These are phyloP conservation scores for Drosophila elegans DNA, from an alignment of 1,140 invertebrate species.

Conservation along the genomic window DNA sequence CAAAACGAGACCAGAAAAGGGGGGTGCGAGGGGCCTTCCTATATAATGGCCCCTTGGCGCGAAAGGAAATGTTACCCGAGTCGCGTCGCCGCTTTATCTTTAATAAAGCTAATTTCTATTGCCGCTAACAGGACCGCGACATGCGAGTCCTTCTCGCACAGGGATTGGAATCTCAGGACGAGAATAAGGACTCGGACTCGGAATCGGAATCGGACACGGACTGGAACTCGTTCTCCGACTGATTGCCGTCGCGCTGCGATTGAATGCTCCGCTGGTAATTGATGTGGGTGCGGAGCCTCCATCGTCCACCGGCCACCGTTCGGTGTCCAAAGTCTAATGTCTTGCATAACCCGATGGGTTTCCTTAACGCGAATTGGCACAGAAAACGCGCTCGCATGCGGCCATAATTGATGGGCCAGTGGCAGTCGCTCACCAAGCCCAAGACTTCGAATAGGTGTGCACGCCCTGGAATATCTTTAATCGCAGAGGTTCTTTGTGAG, in stretches of 20 bases:
- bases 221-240: neutral
- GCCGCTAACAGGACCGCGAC: slow-evolving; percentile 72
- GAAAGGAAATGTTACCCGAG: slow-evolving; percentile 64
- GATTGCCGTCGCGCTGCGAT: slow-evolving; percentile 37
- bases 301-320: no score
- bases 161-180: slow-evolving; percentile 35
- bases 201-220: slow-evolving; percentile 15
- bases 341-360: slow-evolving; percentile 48
- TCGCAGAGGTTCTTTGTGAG: slow-evolving; percentile 5
- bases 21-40: neutral
- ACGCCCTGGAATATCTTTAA: slow-evolving; percentile 21
- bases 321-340: slow-evolving; percentile 8
- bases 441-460: slow-evolving; percentile 24
- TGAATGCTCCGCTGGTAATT: slow-evolving; percentile 57
- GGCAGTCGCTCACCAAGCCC: slow-evolving; percentile 64
- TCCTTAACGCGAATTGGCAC: slow-evolving; percentile 28
- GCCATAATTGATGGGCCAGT: slow-evolving; percentile 72
- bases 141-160: slow-evolving; percentile 50
- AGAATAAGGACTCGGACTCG: slow-evolving; percentile 14
- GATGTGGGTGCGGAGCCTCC: slow-evolving; percentile 47
- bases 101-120: slow-evolving; percentile 82
- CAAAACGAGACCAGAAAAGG: slow-evolving; percentile 40
- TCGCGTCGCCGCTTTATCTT: slow-evolving; percentile 66
- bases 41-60: slow-evolving; percentile 65
- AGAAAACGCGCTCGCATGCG: slow-evolving; percentile 50